A percentile compares a stretch with the other conserved stretches of the same genome.
phyloP scores from a whole-genome alignment of 2,797 vertebrate species.

The Cygnus olor region DNA sequence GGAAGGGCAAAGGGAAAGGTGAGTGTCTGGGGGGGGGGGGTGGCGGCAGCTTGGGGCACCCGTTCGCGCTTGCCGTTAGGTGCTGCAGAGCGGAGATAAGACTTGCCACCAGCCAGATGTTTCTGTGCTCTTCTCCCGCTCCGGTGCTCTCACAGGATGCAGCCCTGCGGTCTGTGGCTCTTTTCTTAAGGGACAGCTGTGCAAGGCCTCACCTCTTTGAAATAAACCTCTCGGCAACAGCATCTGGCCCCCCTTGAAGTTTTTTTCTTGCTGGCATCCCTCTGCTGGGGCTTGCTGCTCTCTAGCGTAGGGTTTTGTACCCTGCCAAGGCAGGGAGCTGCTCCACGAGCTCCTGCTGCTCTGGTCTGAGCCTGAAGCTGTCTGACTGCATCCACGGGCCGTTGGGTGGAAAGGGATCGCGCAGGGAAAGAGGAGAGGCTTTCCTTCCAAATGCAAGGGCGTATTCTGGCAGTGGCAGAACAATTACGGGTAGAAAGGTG shows the following conservation, averaged over 20 bases:
- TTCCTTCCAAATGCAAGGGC: not conserved
- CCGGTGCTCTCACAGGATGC: not conserved
- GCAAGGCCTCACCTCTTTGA: not conserved
- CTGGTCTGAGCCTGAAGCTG: not conserved
- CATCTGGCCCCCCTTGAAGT: not conserved
- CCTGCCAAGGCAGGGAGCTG: fast-evolving
- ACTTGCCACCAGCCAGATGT: not conserved
- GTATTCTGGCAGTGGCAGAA: not conserved
- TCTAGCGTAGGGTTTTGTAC: fast-evolving
- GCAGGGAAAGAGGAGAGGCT: not conserved
- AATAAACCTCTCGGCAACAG: not conserved
- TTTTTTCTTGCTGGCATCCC: not conserved
- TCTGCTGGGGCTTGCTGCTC: not conserved
- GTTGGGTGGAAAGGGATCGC: not conserved
- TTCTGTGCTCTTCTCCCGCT: not conserved
- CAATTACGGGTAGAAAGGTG: not conserved
- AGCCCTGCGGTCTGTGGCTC: not conserved
- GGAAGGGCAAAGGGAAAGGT: constrained; percentile 98
- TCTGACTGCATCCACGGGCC: not conserved
- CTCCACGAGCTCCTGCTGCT: not conserved
- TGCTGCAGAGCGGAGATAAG: not conserved
- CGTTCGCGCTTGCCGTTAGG: not conserved
- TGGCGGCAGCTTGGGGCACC: not conserved
- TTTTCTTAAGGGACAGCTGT: not conserved
- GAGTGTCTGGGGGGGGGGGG: not conserved